These are phyloP conservation scores for Heliconius hermathena DNA, from an alignment of 1,140 invertebrate genomes.

Conservation along the genomic window DNA sequence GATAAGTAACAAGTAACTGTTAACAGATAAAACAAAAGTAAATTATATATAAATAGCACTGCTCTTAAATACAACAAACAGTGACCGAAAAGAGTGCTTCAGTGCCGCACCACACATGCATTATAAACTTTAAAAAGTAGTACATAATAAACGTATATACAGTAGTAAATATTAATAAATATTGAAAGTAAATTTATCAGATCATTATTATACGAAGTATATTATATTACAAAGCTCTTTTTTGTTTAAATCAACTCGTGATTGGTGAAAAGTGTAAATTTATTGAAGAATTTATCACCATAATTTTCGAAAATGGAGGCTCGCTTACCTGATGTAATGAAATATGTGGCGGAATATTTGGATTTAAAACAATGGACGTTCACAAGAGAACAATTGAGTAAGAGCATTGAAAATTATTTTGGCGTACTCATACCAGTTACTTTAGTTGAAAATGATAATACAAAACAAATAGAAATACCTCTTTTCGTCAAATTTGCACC, in stretches of 20 bases:
- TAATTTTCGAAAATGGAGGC: not conserved
- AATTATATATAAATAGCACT: too few relatives aligned
- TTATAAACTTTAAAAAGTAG: too few relatives aligned
- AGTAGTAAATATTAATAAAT: too few relatives aligned
- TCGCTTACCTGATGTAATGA: not conserved
- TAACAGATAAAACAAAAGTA: too few relatives aligned
- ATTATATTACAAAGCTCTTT: not conserved
- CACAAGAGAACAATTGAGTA: not conserved
- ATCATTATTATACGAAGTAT: too few relatives aligned
- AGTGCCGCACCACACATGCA: too few relatives aligned
- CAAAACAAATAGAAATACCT: slow-evolving; percentile 22
- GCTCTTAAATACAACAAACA: too few relatives aligned
- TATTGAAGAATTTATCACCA: not conserved
- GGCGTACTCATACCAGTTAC: slow-evolving; percentile 37
- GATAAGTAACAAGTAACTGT: too few relatives aligned
- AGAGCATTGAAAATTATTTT: slow-evolving; percentile 33
- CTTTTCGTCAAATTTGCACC: slow-evolving; percentile 42
- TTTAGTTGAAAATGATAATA: slow-evolving; percentile 26
- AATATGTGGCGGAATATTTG: not conserved
- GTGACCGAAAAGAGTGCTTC: too few relatives aligned
- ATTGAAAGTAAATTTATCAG: too few relatives aligned
- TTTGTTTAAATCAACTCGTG: not conserved
- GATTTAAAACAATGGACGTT: slow-evolving; percentile 1
- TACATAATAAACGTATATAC: too few relatives aligned
- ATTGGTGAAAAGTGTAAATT: too few relatives aligned